Base-by-base conservation (phyloP, 2,797 vertebrate genomes). In the Sebastes taczanowskii region DNA sequence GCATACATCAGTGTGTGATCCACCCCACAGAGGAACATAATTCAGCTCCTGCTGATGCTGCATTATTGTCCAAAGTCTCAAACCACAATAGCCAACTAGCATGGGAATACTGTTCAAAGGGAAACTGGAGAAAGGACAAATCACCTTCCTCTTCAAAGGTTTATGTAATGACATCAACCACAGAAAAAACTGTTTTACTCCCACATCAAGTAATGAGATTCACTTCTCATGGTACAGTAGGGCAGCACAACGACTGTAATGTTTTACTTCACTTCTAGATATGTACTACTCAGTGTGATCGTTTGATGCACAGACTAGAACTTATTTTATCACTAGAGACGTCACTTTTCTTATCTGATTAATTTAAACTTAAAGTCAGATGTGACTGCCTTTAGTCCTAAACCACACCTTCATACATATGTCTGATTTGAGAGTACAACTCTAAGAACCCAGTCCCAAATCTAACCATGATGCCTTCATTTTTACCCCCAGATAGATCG, bases 11-110 rank as follows among this genome's bases (percentile, higher is more conserved):
- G 64, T 38, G 46, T 72, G 23, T 25, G 59, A 74, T 27, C 66
- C 38, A 61, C 58, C 34, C 66, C 22, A 38, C 22, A 64, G 22
- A 85, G 22, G 35, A 66, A 16, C 52, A 61, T 27, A 49, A 56
- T 68, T 76, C 59, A 68, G 46, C 16, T 16, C 16, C 61, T 9
- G 29, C 72, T 38, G 52, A 20, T 70, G 49, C 68, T 77, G 49
- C 68, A 34, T 58, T 11, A 53, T 62, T 71, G 60, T 60, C 42
- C 22, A n/a, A 74, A 61, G 55, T 64, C 71, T 85, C 70, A 16
- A 59, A 80, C 22, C 32, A 65, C 60, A 63, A 52, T 27, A 62
- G 58, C 35, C 62, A 64, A 6, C 27, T 2, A 16, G 4, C 65
- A 18, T 13, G 38, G 32, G 61, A 63, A 74, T 6, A 52, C 34